These are phyloP conservation scores for Urocitellus parryii DNA, from an alignment of 2,113 vertebrate species.

Conservation along the genomic window DNA sequence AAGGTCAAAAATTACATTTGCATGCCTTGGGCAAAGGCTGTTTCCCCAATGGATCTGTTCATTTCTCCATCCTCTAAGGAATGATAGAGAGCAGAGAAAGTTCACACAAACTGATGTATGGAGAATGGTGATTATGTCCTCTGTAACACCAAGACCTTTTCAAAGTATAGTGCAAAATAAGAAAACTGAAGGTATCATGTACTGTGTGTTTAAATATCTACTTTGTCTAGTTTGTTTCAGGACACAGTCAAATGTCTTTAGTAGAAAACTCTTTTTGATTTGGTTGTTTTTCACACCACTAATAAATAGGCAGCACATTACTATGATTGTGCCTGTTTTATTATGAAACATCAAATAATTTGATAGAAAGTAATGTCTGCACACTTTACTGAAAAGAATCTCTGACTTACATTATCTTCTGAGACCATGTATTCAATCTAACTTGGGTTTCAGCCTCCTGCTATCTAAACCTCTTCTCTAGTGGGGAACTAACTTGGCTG, in stretches of 20 bases:
- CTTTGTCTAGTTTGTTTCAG: background rate
- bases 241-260: background rate
- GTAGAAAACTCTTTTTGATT: background rate
- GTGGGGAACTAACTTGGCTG: background rate
- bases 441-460: background rate
- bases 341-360: background rate
- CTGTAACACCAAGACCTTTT: background rate
- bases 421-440: background rate
- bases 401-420: background rate
- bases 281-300: background rate
- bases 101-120: no score
- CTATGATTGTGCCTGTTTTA: background rate
- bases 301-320: background rate
- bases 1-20: no score
- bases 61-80: no score
- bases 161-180: background rate
- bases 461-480: background rate
- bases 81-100: no score
- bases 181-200: background rate
- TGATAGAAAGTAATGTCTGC: background rate
- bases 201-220: background rate
- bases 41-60: no score
- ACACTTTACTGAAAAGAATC: background rate
- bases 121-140: background rate
- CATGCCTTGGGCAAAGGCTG: no score